Evolutionary conservation across 30 jellyfish, hydroid and myxozoan genomes (phyloP).

Genomic region (Chrysaora quinquecirrha): DNA sequence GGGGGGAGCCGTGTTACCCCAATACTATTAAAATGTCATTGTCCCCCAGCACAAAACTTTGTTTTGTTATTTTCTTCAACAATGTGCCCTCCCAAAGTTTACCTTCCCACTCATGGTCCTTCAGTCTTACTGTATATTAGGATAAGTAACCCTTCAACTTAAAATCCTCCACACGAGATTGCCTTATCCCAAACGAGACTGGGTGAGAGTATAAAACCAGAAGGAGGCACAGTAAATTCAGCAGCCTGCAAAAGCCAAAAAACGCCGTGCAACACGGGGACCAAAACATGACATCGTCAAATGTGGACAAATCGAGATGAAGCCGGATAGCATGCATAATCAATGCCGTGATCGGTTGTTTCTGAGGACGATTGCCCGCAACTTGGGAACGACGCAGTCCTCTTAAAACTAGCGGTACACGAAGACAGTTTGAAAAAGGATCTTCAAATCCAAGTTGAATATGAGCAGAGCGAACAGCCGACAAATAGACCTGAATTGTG

Average conservation of each 20-base stretch:
- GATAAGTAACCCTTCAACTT: too few species aligned
- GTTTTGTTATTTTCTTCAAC: too few species aligned
- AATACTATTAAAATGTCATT: too few species aligned
- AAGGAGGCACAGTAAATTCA: not conserved
- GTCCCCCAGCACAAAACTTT: too few species aligned
- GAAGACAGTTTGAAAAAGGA: slow-evolving; percentile 3
- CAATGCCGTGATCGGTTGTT: not conserved
- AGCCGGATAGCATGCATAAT: not conserved
- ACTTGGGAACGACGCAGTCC: slow-evolving; percentile 8
- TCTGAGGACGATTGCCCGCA: not conserved
- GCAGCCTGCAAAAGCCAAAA: slow-evolving; percentile 6
- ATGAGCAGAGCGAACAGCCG: slow-evolving; percentile 22
- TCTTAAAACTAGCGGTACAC: slow-evolving; percentile 9
- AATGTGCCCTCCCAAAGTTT: too few species aligned
- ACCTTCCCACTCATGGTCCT: too few species aligned
- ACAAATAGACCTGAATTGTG: slow-evolving; percentile 9
- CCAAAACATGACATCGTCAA: not conserved
- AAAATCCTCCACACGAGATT: too few species aligned
- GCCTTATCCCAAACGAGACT: too few species aligned
- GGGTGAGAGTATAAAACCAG: too few species aligned
- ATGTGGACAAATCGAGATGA: not conserved
- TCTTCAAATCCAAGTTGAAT: slow-evolving; percentile 2
- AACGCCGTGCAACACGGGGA: not conserved
- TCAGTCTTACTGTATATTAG: too few species aligned
- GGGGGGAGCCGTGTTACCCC: too few species aligned